Evolutionary conservation across 2,113 vertebrate species (phyloP).

Genomic region (Passer domesticus): DNA sequence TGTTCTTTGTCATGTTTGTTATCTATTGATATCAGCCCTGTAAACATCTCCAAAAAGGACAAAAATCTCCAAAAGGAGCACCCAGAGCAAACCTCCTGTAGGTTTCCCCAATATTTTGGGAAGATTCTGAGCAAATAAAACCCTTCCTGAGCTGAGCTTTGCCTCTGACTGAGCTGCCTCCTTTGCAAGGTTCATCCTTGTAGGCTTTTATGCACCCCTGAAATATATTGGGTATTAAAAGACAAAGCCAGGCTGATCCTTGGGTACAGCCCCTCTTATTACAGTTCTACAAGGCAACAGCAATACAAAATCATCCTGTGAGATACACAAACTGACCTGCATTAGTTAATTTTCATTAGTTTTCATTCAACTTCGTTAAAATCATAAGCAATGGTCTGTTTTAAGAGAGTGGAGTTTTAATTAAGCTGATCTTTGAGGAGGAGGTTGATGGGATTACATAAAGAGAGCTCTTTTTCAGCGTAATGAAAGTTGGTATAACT

Average conservation of each 20-base stretch:
- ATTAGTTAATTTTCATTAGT: neutral
- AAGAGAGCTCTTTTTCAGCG: neutral
- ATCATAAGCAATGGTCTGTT: neutral
- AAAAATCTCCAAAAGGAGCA: neutral
- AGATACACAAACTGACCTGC: constrained; percentile 14
- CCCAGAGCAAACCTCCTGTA: neutral
- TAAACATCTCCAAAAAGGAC: neutral
- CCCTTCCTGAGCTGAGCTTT: neutral
- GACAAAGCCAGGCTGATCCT: neutral
- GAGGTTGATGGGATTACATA: constrained; percentile 21
- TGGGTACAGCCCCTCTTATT: constrained; percentile 1
- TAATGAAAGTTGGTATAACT: constrained; percentile 25
- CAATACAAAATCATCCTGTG: neutral
- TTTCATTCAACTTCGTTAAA: neutral
- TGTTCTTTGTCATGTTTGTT: neutral
- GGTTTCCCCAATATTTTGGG: neutral
- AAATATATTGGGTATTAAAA: constrained; percentile 6
- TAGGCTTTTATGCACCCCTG: neutral
- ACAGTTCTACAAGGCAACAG: neutral
- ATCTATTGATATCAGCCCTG: neutral
- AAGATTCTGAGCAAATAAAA: neutral
- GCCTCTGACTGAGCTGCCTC: neutral
- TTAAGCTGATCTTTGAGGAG: constrained; percentile 49
- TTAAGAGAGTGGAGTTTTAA: constrained; percentile 55
- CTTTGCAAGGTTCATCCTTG: neutral